phyloP scores from a whole-genome alignment of 2,113 vertebrate genomes.

The Peromyscus polionotus region DNA sequence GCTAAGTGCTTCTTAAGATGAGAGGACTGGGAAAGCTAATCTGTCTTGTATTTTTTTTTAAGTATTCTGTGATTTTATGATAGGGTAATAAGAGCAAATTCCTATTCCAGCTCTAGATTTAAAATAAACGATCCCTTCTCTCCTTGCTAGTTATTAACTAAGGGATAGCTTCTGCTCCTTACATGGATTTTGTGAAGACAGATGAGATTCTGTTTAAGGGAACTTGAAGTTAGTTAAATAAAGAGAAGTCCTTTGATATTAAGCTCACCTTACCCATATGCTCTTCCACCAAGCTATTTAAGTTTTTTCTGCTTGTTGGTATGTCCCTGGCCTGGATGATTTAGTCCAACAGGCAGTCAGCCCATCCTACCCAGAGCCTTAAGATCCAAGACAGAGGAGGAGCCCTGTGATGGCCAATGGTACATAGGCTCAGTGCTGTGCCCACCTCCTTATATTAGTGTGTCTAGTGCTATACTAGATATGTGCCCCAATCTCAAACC shows the following conservation, averaged over 20 bases:
- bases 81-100: slow-evolving; percentile 5
- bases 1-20: slow-evolving; percentile 36
- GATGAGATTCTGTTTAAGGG: slow-evolving; percentile 62
- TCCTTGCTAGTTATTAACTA: not conserved
- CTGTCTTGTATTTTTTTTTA: not conserved
- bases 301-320: not conserved
- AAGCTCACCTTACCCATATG: not conserved
- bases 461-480: not conserved
- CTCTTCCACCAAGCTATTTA: slow-evolving; percentile 11
- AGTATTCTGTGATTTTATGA: slow-evolving; percentile 31
- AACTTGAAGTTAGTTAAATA: slow-evolving; percentile 54
- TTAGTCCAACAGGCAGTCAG: not conserved
- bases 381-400: not conserved
- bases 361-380: not conserved
- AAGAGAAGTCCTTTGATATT: slow-evolving; percentile 59
- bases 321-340: not conserved
- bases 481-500: not conserved
- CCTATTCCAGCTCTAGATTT: slow-evolving; percentile 38
- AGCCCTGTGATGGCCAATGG: not conserved
- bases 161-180: slow-evolving; percentile 32
- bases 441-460: not conserved
- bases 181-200: slow-evolving; percentile 26
- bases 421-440: not conserved
- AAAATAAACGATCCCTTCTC: not conserved
- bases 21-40: not conserved